Evolutionary conservation across 2,888 invertebrate species (phyloP), one percentile per base, ranked within the genome.

Genomic region (Zygogramma bicolorata): DNA sequence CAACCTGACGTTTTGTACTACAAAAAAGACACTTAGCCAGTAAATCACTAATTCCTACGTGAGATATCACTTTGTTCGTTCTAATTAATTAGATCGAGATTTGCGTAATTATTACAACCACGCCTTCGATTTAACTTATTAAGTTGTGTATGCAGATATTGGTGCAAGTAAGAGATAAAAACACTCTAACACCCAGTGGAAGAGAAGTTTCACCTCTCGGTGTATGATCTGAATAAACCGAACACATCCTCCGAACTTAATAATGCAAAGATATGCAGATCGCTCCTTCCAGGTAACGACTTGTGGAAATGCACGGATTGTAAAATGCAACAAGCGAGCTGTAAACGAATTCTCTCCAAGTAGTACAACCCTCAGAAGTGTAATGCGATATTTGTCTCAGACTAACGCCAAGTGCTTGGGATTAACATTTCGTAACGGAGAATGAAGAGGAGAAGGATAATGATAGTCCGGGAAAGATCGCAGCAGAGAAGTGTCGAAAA

Each of bases 361-460:
- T 76, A 76, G 76, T 70, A 77, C 75, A 81, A 79, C 79, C 80
- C 83, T 82, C 83, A 75, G 79, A 81, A 79, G 82, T 81, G 80
- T 78, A 81, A 80, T 82, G 81, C 75, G 80, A 80, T 81, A 81
- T 79, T 65, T 70, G 70, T 73, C 70, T 76, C 75, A 81, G 81
- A 82, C 82, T 81, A 78, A 80, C 74, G 78, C 70, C 80, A 82
- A 82, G 81, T 83, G 81, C 82, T 81, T 78, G 81, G 80, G 65
- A 58, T 69, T 71, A 46, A 63, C 46, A 63, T 63, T 63, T 49
- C 29, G 63, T 25, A 22, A 25, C 15, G 46, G 5, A 13, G 46
- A 63, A 63, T 31, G 46, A 15, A 20, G 46, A 7, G n/a, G 27
- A n/a, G 22, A 27, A 15, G 61, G 61, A 38, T 10, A 22, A 61